A percentile compares a stretch with the other conserved stretches of the same genome.
Evolutionary conservation across 2,113 vertebrate species (phyloP).

Genomic region (Odontophorus gujanensis): DNA sequence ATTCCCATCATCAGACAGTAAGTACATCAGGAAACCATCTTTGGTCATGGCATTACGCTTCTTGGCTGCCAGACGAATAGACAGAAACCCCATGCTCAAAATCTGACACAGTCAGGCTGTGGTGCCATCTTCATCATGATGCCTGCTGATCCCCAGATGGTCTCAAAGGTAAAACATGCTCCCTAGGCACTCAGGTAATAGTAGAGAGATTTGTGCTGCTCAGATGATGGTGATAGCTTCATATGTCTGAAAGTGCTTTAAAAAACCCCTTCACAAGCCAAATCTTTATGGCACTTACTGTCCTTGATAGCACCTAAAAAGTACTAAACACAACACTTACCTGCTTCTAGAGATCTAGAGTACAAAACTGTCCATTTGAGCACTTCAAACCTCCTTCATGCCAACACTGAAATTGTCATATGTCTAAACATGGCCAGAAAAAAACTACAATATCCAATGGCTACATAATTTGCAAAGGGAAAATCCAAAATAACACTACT

Average conservation of each 20-base stretch:
- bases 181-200: not conserved
- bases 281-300: not conserved
- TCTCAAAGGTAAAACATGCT: not conserved
- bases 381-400: not conserved
- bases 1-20: conserved; percentile 83
- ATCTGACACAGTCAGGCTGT: not conserved
- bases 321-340: not conserved
- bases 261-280: not conserved
- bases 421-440: not conserved
- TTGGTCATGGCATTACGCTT: conserved; percentile 85
- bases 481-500: not conserved
- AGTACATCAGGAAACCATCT: conserved; percentile 93
- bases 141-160: not conserved
- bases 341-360: not conserved
- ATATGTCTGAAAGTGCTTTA: not conserved
- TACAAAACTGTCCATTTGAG: not conserved
- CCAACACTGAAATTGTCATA: not conserved
- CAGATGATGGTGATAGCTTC: not conserved
- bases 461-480: not conserved
- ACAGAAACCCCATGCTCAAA: not conserved
- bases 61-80: conserved; percentile 80
- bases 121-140: not conserved
- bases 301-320: not conserved
- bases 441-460: not conserved
- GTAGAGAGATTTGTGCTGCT: not conserved